Conservation (phyloP, 2,113 vertebrate genomes). For the Crotophaga sulcirostris region DNA sequence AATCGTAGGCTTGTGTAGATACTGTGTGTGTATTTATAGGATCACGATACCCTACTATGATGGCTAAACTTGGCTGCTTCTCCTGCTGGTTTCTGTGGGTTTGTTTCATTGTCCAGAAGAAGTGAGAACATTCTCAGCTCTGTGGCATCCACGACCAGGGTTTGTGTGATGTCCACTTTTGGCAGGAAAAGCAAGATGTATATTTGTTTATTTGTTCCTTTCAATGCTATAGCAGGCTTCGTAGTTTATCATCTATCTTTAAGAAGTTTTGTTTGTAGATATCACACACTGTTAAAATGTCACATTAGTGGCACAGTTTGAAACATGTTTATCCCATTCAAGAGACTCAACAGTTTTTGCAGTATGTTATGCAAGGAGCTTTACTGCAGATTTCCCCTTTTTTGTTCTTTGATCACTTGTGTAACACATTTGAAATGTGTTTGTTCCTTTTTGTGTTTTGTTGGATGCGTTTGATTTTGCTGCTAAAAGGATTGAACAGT, state of each 20-base stretch:
- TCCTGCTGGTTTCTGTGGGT: not conserved
- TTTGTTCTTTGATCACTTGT: conserved; percentile 7
- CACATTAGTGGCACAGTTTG: not conserved
- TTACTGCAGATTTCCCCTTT: not conserved
- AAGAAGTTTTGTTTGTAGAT: not conserved
- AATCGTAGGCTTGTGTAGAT: not conserved
- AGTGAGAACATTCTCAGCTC: not conserved
- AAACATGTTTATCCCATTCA: not conserved
- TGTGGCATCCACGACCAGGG: not conserved
- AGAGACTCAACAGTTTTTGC: not conserved
- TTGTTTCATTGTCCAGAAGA: not conserved
- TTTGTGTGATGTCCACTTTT: not conserved
- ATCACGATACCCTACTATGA: not conserved
- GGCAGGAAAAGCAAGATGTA: not conserved
- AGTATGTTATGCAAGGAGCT: not conserved
- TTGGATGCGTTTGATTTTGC: not conserved
- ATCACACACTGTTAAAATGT: not conserved
- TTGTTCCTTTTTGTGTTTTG: not conserved
- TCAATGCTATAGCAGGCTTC: not conserved
- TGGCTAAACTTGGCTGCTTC: not conserved
- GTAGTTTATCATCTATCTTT: not conserved
- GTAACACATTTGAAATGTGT: not conserved
- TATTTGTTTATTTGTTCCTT: not conserved
- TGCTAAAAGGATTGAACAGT: not conserved
- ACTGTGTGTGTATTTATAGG: not conserved